Percentiles rank a stretch among this genome's conserved stretches.
Evolutionary conservation across 2,113 vertebrate species (phyloP).

Genomic region (Pseudorectes ferrugineus): DNA sequence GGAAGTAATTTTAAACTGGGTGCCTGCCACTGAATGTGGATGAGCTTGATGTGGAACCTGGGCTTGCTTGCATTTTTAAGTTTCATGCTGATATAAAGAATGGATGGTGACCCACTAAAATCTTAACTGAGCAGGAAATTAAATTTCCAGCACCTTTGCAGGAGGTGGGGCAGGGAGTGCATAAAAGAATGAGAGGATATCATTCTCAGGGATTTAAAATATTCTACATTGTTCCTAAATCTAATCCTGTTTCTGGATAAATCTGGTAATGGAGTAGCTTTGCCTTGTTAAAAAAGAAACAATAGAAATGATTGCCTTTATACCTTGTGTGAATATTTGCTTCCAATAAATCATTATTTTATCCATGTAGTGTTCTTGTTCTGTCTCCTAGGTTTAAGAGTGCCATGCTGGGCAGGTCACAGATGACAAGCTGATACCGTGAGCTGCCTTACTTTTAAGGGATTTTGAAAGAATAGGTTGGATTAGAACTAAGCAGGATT

Average conservation of each 20-base stretch:
- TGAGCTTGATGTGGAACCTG: background rate
- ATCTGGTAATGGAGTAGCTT: background rate
- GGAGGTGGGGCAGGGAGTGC: background rate
- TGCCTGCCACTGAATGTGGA: background rate
- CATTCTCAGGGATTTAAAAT: constrained; percentile 9
- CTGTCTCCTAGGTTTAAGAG: background rate
- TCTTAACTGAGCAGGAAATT: background rate
- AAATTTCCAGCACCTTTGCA: background rate
- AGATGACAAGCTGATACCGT: background rate
- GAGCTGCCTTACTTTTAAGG: background rate
- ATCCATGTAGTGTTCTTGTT: background rate
- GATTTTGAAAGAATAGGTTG: background rate
- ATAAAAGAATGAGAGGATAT: background rate
- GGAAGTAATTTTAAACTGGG: background rate
- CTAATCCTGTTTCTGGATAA: background rate
- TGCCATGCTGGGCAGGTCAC: background rate
- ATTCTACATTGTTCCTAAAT: background rate
- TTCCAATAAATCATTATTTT: constrained; percentile 27
- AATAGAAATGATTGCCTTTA: background rate
- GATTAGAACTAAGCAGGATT: background rate
- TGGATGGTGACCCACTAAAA: background rate
- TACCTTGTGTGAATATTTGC: background rate
- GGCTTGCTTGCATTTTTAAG: background rate
- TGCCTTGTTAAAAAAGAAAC: background rate
- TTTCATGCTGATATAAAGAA: background rate